Evolutionary conservation across 2,797 vertebrate genomes (phyloP).

Genomic region (Bothrops alternatus): DNA sequence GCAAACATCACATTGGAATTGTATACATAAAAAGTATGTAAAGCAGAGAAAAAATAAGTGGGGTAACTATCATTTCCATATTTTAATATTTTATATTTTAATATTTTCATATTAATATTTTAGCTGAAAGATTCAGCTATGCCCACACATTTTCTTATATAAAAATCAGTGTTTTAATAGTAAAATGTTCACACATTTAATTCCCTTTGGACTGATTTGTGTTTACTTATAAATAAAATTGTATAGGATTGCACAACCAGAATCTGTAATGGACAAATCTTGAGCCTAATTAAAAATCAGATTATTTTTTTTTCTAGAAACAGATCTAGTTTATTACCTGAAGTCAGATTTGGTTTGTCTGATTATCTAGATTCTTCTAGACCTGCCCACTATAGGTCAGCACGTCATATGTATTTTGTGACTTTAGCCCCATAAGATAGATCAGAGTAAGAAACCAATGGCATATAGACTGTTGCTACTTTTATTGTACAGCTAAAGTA

Average conservation of each 20-base stretch:
- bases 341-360: not conserved
- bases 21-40: slow-evolving; percentile 24
- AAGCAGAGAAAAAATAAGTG: slow-evolving; percentile 19
- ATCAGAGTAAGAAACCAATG: not conserved
- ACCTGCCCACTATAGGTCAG: not conserved
- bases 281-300: not conserved
- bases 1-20: slow-evolving; percentile 57
- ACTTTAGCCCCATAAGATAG: not conserved
- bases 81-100: slow-evolving; percentile 19
- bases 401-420: not conserved
- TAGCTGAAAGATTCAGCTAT: not conserved
- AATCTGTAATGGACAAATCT: not conserved
- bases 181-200: not conserved
- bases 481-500: not conserved
- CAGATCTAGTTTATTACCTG: not conserved
- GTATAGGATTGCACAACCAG: not conserved
- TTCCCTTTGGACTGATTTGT: not conserved
- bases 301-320: not conserved
- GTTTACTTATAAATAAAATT: not conserved
- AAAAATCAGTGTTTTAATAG: not conserved
- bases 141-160: not conserved
- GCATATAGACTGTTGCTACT: not conserved
- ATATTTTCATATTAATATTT: not conserved
- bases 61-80: not conserved
- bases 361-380: not conserved